Evolutionary conservation across 1,140 invertebrate species (phyloP), one percentile per base, ranked within the genome.

Genomic region (Sminthurides bifidus): DNA sequence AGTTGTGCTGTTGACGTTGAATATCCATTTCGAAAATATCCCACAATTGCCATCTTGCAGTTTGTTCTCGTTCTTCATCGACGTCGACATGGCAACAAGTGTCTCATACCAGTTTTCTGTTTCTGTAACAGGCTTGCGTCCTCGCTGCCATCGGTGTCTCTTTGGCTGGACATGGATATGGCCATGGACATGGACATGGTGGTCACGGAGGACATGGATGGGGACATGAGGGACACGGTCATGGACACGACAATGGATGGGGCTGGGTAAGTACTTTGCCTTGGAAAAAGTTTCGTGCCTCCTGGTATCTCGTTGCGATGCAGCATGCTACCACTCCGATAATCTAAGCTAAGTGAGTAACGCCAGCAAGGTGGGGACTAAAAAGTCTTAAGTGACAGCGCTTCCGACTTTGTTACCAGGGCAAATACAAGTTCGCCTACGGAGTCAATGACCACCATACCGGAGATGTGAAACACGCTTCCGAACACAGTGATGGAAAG

Each of bases 401-500:
- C 30, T 35, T 55, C 26, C 26, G 27, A 35, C 2, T 30, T 17
- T 23, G 3, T 43, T 14, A 33, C n/a, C 6, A 38, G 31, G 12
- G 35, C 27, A 19, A 58, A 30, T 59, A 54, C 40, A 21, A 40
- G n/a, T 54, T 51, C 19, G 15, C 40, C 10, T 60, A 60, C 44
- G 59, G 50, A 29, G 59, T 60, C 1, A 52, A 44, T 24, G 59
- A 60, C 31, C 29, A 46, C 35, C 29, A 60, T 27, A 60, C 59
- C 15, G 31, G 51, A 33, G 59, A 60, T 33, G 26, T 31, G 0
- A 56, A 60, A 21, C n/a, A 15, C 1, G 52, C 53, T 8, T 49
- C 52, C 3, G 58, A 60, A 43, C 29, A 29, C 10, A 15, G 59
- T 10, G 50, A 60, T 49, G 59, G 59, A 21, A 29, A 54, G 12